Conservation (phyloP, 2,888 invertebrate genomes). For the Sinohyriopsis cumingii region DNA sequence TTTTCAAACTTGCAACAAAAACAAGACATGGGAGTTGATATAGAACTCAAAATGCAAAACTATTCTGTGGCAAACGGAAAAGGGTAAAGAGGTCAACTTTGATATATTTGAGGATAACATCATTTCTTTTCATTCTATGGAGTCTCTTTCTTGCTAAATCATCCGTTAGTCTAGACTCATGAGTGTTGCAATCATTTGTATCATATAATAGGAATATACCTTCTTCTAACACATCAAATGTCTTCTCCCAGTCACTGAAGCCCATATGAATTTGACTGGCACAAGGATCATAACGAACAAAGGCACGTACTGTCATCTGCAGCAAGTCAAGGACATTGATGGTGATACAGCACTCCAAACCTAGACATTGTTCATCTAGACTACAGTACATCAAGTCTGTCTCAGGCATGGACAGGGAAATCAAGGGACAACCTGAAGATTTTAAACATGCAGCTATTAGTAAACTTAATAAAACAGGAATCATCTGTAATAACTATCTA, state of each 20-base stretch:
- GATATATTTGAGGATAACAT: too few species aligned
- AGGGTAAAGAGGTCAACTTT: too few species aligned
- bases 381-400: conserved; percentile 43
- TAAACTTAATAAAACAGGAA: too few species aligned
- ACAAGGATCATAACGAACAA: conserved; percentile 47
- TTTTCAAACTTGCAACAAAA: too few species aligned
- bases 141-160: too few species aligned
- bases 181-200: neutral
- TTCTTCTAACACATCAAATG: conserved; percentile 21
- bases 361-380: conserved; percentile 51
- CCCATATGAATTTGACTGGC: conserved; percentile 39
- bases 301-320: conserved; percentile 48
- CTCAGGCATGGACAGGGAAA: conserved; percentile 42
- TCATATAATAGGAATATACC: conserved; percentile 9
- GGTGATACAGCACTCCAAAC: conserved; percentile 55
- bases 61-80: too few species aligned
- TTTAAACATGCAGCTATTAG: too few species aligned
- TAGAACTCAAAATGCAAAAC: too few species aligned
- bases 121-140: too few species aligned
- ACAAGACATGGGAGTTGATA: too few species aligned
- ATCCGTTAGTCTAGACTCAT: neutral
- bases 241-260: conserved; percentile 29
- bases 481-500: too few species aligned
- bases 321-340: conserved; percentile 50
- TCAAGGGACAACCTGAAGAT: conserved; percentile 46